A percentile compares a stretch with the other conserved stretches of the same genome.
Evolutionary conservation across 2,113 vertebrate species (phyloP).

Genomic region (Oxyruncus cristatus): DNA sequence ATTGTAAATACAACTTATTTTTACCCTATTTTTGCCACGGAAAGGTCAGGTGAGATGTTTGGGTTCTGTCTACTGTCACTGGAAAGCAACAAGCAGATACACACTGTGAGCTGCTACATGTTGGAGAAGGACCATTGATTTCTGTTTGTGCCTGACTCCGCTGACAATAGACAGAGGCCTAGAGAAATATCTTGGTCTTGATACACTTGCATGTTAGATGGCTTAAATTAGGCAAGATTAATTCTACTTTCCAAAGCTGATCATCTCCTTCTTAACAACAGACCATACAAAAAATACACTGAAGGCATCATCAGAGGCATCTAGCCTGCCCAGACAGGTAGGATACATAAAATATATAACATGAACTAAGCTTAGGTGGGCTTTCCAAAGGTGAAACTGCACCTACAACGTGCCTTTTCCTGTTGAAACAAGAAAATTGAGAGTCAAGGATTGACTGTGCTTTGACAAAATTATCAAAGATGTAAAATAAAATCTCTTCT

Average conservation of each 20-base stretch:
- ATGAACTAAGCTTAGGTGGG: neutral
- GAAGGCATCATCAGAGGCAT: neutral
- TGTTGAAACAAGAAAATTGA: neutral
- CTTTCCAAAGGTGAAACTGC: neutral
- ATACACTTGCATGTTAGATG: neutral
- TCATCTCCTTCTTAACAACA: neutral
- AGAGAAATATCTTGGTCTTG: neutral
- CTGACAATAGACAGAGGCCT: neutral
- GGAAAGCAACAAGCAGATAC: neutral
- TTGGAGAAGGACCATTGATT: neutral
- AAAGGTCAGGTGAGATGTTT: neutral
- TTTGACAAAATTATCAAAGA: neutral
- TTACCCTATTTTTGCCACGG: neutral
- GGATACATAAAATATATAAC: neutral
- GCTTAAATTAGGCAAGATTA: neutral
- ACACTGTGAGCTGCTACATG: neutral
- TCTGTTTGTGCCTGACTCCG: neutral
- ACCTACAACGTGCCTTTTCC: neutral
- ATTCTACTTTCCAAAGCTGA: neutral
- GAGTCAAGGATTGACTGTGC: neutral
- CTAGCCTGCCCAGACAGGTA: neutral
- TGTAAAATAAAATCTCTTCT: neutral
- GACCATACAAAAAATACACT: neutral
- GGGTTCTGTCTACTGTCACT: neutral
- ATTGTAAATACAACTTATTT: neutral